Conservation (phyloP, 2,797 vertebrate species). For the Pyrocephalus nanus region DNA sequence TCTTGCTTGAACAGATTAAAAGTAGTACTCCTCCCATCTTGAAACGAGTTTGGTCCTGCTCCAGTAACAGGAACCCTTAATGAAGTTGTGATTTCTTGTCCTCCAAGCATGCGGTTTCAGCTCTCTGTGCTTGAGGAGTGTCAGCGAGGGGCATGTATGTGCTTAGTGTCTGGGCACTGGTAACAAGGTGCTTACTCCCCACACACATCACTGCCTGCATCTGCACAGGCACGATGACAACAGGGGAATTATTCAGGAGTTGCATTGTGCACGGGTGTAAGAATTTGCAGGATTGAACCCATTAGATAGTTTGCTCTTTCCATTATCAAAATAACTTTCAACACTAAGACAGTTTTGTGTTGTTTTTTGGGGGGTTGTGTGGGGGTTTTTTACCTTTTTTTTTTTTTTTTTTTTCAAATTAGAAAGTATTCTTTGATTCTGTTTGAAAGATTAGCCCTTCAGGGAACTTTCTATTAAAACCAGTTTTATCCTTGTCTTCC, state of each 20-base stretch:
- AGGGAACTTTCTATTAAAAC: conserved; percentile 9
- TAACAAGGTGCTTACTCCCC: background rate
- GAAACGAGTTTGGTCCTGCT: background rate
- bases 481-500: conserved; percentile 54
- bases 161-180: background rate
- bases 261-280: background rate
- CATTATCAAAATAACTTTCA: conserved; percentile 12
- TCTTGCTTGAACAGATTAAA: background rate
- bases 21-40: background rate
- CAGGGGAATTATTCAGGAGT: background rate
- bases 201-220: background rate
- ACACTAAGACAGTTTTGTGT: background rate
- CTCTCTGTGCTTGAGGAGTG: background rate
- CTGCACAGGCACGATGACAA: background rate
- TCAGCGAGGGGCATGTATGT: rapidly evolving
- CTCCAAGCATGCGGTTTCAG: background rate
- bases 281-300: background rate
- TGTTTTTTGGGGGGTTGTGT: background rate
- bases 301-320: background rate
- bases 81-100: background rate
- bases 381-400: background rate
- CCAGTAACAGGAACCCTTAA: background rate
- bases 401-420: background rate
- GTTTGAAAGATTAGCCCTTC: conserved; percentile 43
- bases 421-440: background rate